These are phyloP conservation scores for Puntigrus tetrazona DNA, from an alignment of 2,113 vertebrate genomes.

Conservation along the genomic window DNA sequence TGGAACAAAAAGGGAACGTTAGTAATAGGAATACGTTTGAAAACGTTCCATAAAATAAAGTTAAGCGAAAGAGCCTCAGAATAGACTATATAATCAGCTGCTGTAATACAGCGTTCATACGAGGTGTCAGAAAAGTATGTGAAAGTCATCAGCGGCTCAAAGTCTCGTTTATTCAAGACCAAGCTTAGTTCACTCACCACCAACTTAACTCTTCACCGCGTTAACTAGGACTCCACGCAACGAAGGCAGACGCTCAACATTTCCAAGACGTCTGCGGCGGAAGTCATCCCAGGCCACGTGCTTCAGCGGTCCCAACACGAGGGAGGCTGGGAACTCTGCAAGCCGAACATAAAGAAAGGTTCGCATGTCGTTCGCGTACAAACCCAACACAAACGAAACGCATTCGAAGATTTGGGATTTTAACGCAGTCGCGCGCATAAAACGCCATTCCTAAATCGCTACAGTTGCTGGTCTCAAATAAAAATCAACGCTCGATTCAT, in stretches of 20 bases:
- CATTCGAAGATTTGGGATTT: not conserved
- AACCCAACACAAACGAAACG: not conserved
- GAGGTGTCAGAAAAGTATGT: constrained; percentile 55
- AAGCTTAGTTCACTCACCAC: not conserved
- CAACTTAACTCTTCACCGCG: accelerated
- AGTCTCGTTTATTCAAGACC: not conserved
- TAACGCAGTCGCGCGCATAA: not conserved
- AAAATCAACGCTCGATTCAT: not conserved
- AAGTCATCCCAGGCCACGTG: constrained; percentile 17
- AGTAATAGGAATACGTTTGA: not conserved
- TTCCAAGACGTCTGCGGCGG: too few relatives aligned
- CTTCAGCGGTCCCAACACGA: too few relatives aligned
- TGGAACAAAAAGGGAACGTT: not conserved
- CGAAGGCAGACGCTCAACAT: accelerated
- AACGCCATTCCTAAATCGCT: not conserved
- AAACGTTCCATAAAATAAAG: too few relatives aligned
- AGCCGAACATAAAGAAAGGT: not conserved
- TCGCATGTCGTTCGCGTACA: not conserved
- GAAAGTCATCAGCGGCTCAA: constrained; percentile 46
- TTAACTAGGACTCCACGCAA: not conserved
- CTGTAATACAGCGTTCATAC: constrained; percentile 50
- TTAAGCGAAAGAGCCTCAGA: constrained; percentile 40
- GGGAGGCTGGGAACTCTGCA: not conserved
- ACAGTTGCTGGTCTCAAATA: not conserved
- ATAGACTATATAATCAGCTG: constrained; percentile 38